Conservation (phyloP, 2,888 invertebrate species). For the Pyralis farinalis region DNA sequence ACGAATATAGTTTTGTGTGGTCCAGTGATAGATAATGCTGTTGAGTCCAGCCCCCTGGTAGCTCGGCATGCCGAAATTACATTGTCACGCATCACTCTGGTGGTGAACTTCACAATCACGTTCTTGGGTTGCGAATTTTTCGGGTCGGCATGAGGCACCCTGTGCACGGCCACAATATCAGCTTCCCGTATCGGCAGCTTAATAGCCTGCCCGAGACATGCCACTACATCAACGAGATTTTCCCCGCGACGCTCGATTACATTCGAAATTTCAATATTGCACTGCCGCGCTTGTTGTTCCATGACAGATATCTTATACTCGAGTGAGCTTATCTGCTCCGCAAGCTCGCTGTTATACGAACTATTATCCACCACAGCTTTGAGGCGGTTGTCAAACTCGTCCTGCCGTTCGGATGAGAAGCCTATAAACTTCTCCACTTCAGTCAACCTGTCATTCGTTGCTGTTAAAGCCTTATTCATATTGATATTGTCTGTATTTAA, state of each 20-base stretch:
- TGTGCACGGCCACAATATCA: conserved; percentile 9
- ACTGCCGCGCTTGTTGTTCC: conserved; percentile 10
- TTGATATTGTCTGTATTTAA: no score
- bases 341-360: no score
- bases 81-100: conserved; percentile 2
- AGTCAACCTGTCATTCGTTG: no score
- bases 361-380: no score
- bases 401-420: no score
- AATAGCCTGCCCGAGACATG: background rate
- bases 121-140: conserved; percentile 7
- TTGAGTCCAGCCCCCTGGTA: background rate
- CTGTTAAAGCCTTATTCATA: no score
- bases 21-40: background rate
- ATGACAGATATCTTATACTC: background rate
- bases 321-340: no score
- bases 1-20: background rate
- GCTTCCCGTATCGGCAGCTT: background rate
- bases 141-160: conserved; percentile 9
- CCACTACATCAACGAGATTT: conserved; percentile 4
- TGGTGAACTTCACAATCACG: conserved; percentile 7
- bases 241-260: conserved; percentile 10
- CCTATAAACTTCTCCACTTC: no score
- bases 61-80: conserved; percentile 4
- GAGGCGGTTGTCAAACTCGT: no score
- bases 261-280: conserved; percentile 10